A percentile compares a stretch with the other conserved stretches of the same genome.
These are phyloP conservation scores for Hypanus sabinus DNA, from an alignment of 2,113 vertebrate genomes.

Conservation along the genomic window DNA sequence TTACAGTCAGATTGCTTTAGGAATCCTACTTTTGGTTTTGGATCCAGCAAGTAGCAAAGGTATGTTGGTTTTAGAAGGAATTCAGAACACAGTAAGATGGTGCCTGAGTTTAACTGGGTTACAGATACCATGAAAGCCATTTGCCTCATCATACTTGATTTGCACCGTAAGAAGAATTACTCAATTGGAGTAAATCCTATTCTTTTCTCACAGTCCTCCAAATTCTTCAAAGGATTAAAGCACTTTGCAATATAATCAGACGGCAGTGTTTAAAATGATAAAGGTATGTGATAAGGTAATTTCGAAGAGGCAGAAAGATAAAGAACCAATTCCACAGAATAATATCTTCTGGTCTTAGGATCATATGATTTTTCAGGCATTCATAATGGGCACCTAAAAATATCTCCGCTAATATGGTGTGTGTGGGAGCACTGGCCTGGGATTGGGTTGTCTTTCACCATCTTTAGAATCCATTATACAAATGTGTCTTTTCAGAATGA, in stretches of 20 bases:
- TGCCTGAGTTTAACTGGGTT: too few relatives aligned
- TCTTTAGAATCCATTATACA: neutral
- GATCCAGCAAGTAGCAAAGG: too few relatives aligned
- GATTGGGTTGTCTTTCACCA: neutral
- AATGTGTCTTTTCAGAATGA: neutral
- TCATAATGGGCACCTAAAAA: neutral
- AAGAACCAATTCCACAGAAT: neutral
- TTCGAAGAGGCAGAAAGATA: neutral
- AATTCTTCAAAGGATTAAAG: neutral
- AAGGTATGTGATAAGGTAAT: neutral
- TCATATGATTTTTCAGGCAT: neutral
- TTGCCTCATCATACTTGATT: too few relatives aligned
- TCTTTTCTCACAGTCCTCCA: too few relatives aligned
- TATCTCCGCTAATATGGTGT: neutral
- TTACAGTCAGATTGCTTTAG: too few relatives aligned
- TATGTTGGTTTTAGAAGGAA: too few relatives aligned
- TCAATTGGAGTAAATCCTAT: too few relatives aligned
- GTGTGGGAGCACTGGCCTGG: too few relatives aligned
- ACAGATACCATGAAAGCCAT: too few relatives aligned
- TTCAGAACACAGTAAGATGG: too few relatives aligned
- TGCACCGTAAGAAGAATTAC: too few relatives aligned
- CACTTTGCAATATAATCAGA: neutral
- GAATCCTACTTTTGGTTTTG: too few relatives aligned
- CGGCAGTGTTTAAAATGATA: neutral
- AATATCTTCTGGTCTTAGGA: neutral